Conservation (phyloP, 2,797 vertebrate species). For the Pyrocephalus nanus region DNA sequence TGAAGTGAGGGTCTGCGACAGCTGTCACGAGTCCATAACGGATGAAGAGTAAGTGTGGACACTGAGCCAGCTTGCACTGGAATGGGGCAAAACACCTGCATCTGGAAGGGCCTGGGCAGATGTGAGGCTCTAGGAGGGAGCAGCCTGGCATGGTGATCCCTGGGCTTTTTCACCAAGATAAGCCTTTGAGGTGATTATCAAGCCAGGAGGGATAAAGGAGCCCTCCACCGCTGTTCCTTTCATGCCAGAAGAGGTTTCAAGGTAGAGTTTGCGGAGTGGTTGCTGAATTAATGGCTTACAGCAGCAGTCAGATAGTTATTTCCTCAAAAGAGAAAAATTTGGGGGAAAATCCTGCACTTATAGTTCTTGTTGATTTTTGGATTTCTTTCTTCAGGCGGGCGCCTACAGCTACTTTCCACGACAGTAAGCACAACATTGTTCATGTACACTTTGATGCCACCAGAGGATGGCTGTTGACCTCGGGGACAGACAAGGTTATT, state of each 20-base stretch:
- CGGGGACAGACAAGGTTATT: constrained; percentile 92
- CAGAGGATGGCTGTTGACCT: constrained; percentile 91
- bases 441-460: constrained; percentile 95
- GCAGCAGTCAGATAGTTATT: not conserved
- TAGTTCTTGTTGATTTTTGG: not conserved
- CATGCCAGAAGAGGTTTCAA: not conserved
- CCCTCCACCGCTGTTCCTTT: not conserved
- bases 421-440: constrained; percentile 93
- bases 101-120: not conserved
- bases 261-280: not conserved
- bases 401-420: constrained; percentile 95
- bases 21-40: constrained; percentile 93
- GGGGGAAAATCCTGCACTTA: not conserved
- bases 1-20: constrained; percentile 94
- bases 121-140: not conserved
- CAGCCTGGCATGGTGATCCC: not conserved
- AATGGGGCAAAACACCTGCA: not conserved
- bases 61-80: fast-evolving
- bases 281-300: not conserved
- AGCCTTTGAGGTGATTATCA: not conserved
- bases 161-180: not conserved
- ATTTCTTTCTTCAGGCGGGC: constrained; percentile 82
- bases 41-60: constrained; percentile 92
- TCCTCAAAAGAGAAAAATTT: not conserved
- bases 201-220: not conserved